Base-by-base conservation (phyloP, 2,797 vertebrate genomes). In the Hoplostethus atlanticus region DNA sequence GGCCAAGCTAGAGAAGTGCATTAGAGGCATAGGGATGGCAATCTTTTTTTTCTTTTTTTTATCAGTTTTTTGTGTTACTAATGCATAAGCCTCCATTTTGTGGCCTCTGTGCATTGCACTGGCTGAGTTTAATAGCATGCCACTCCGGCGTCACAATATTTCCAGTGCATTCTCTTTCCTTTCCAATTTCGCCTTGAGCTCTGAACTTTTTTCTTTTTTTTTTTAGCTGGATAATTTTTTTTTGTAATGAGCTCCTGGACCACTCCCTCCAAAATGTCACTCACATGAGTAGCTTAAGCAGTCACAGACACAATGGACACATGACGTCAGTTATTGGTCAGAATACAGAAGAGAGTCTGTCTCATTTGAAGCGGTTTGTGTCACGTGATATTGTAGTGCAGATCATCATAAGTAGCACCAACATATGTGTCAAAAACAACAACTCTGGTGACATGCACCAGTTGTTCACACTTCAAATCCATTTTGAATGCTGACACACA, bases 41-140 rank as follows among this genome's bases (percentile, higher is more conserved):
- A 57, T 83, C 53, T 84, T 55, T 58, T 57, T 61, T 70, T n/a
- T 4, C 7, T 8, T 50, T 17, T 50, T 50, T 17, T 7, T n/a
- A 7, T 48, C n/a, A 16, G 1, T n/a, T 17, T 77, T 50, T 68
- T 4, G 46, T 81, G 31, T 73, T 78, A 60, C 54, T 80, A 76
- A 86, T 82, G 69, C 66, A 76, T 61, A 44, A 55, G 54, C 36
- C 44, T 68, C 71, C 68, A 77, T 85, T 87, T 77, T 76, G 71
- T 71, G 62, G 57, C 64, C 71, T 77, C 38, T 3, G 21, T 61
- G 57, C 64, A 51, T 72, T 62, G 25, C 30, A 21, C 50, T 28
- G 40, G 42, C 55, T 50, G 17, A 0, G 46, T 28, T 51, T 17
- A 34, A 15, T 25, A 10, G 52, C 3, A 17, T 2, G 31, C 4